Evolutionary conservation across 2,888 invertebrate species (phyloP).

Genomic region (Lepidocyrtoides sp.): DNA sequence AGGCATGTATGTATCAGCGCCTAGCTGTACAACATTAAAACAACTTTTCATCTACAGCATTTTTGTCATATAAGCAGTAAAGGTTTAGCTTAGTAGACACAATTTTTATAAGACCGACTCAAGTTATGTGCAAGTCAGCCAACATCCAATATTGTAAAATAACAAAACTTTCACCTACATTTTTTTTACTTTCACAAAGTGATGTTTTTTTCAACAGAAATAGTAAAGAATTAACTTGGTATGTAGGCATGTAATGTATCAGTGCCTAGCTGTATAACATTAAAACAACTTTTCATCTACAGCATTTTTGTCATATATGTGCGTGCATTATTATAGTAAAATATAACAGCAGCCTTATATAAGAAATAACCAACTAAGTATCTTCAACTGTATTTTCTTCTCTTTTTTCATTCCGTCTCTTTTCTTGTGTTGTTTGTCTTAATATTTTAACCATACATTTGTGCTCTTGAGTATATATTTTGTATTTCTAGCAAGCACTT

Average conservation of each 20-base stretch:
- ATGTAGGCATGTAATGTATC: too few relatives aligned
- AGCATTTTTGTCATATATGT: neutral
- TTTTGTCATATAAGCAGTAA: neutral
- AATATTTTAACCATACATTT: neutral
- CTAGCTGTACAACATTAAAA: too few relatives aligned
- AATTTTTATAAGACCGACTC: neutral
- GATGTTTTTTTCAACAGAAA: neutral
- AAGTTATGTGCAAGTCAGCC: conserved; percentile 33
- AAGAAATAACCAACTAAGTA: too few relatives aligned
- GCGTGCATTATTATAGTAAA: neutral
- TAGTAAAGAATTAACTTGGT: too few relatives aligned
- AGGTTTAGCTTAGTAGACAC: neutral
- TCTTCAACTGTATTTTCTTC: neutral
- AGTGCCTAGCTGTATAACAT: too few relatives aligned
- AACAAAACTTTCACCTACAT: conserved; percentile 44
- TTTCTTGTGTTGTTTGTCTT: neutral
- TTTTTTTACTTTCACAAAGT: conserved; percentile 22
- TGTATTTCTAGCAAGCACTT: neutral
- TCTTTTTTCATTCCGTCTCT: neutral
- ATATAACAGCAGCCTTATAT: conserved; percentile 15
- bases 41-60: too few relatives aligned
- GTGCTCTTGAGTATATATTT: neutral
- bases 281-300: too few relatives aligned
- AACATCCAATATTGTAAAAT: conserved; percentile 26
- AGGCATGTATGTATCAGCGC: too few relatives aligned